phyloP scores from a whole-genome alignment of 2,888 invertebrate genomes.

The Lapara coniferarum region DNA sequence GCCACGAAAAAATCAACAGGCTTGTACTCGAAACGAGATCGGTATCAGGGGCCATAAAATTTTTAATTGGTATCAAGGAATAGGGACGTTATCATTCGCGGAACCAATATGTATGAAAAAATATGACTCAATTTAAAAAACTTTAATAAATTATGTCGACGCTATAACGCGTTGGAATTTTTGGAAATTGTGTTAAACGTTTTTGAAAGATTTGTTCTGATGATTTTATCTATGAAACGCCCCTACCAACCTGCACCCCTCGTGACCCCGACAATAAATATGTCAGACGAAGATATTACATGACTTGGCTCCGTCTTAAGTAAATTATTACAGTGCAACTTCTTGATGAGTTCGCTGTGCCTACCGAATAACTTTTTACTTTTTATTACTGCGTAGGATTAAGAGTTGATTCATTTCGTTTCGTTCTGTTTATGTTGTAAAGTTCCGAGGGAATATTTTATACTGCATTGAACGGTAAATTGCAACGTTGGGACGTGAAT shows the following conservation, averaged over 20 bases:
- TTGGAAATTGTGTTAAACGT: constrained; percentile 23
- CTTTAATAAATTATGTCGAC: constrained; percentile 25
- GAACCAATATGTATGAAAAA: constrained; percentile 28
- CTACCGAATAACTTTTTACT: constrained; percentile 75
- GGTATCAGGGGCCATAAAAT: constrained; percentile 39
- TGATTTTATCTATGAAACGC: constrained; percentile 46
- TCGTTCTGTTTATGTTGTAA: constrained; percentile 34
- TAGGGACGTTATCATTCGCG: constrained; percentile 33
- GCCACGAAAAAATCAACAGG: constrained; percentile 21
- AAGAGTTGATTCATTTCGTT: constrained; percentile 57
- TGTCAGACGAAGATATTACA: constrained; percentile 80
- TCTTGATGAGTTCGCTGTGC: constrained; percentile 74
- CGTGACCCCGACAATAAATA: constrained; percentile 71
- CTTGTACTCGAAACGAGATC: constrained; percentile 32
- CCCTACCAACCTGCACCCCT: constrained; percentile 61
- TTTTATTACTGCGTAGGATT: constrained; percentile 71
- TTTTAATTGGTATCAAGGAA: constrained; percentile 29
- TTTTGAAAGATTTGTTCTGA: constrained; percentile 37
- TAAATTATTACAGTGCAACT: constrained; percentile 80
- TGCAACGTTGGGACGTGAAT: not conserved
- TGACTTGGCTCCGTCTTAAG: constrained; percentile 62
- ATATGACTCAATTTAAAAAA: constrained; percentile 39
- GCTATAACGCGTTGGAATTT: constrained; percentile 22
- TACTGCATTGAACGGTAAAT: constrained; percentile 14
- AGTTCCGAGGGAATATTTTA: constrained; percentile 8